A percentile compares a stretch with the other conserved stretches of the same genome.
phyloP scores from a whole-genome alignment of 2,797 vertebrate genomes.

The Sebastes hubbsi region DNA sequence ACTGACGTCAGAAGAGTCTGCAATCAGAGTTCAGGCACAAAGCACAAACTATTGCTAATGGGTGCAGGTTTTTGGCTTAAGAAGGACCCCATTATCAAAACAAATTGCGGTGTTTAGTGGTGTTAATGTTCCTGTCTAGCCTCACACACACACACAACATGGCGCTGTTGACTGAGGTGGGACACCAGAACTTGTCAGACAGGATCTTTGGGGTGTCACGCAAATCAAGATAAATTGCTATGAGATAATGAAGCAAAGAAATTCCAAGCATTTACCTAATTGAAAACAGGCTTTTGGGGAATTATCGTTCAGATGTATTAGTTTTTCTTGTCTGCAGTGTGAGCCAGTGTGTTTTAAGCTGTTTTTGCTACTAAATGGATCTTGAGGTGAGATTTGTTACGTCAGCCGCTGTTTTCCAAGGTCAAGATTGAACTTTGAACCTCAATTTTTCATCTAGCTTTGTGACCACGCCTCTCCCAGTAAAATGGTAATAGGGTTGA shows the following conservation, averaged over 20 bases:
- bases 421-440: neutral
- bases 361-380: neutral
- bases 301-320: neutral
- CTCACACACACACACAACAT: neutral
- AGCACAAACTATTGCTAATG: neutral
- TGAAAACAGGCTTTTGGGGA: neutral
- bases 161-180: neutral
- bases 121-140: neutral
- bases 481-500: neutral
- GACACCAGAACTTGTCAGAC: neutral
- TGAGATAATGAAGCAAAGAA: neutral
- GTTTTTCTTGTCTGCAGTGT: neutral
- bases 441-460: neutral
- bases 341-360: neutral
- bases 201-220: neutral
- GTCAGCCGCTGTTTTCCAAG: neutral
- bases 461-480: neutral
- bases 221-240: neutral
- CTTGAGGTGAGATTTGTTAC: neutral
- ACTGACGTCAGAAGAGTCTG: constrained; percentile 4
- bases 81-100: neutral
- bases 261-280: constrained; percentile 2
- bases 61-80: neutral
- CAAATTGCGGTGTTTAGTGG: neutral
- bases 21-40: neutral